phyloP scores from a whole-genome alignment of 2,797 vertebrate species.

The Epinephelus malabaricus region DNA sequence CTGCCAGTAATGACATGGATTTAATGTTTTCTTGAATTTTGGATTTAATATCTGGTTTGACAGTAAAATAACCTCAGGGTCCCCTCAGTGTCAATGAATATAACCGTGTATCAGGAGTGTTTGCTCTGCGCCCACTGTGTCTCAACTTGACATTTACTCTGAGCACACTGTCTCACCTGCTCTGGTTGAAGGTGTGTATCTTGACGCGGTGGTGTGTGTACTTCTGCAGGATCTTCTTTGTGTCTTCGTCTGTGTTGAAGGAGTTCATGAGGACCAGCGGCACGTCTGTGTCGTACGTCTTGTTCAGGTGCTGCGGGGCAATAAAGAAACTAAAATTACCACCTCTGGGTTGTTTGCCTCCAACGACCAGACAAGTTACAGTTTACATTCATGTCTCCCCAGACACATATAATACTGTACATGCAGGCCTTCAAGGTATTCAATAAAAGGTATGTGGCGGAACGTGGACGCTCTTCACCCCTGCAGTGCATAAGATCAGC shows the following conservation, averaged over 20 bases:
- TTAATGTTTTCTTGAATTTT: background rate
- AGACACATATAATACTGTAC: no score
- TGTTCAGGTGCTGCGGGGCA: conserved; percentile 93
- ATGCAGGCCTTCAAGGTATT: no score
- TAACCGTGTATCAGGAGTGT: background rate
- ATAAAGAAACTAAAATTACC: background rate
- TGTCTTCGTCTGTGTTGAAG: conserved; percentile 97
- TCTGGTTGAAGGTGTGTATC: conserved; percentile 99
- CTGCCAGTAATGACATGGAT: no score
- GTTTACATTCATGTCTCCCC: no score
- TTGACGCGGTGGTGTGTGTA: conserved; percentile 94
- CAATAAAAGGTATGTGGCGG: no score
- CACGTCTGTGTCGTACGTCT: conserved; percentile 94
- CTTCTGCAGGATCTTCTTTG: conserved; percentile 94
- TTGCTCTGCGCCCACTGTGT: background rate
- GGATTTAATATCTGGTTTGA: background rate
- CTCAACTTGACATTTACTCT: no score
- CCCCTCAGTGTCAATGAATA: background rate
- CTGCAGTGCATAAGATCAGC: no score
- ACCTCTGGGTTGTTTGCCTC: no score
- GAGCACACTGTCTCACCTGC: conserved; percentile 60
- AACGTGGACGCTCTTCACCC: no score
- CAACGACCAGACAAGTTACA: no score
- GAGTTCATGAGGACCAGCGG: conserved; percentile 91
- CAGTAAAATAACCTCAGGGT: background rate